These are phyloP conservation scores for Sporophila hypoxantha DNA, from an alignment of 2,113 vertebrate genomes.

Conservation along the genomic window DNA sequence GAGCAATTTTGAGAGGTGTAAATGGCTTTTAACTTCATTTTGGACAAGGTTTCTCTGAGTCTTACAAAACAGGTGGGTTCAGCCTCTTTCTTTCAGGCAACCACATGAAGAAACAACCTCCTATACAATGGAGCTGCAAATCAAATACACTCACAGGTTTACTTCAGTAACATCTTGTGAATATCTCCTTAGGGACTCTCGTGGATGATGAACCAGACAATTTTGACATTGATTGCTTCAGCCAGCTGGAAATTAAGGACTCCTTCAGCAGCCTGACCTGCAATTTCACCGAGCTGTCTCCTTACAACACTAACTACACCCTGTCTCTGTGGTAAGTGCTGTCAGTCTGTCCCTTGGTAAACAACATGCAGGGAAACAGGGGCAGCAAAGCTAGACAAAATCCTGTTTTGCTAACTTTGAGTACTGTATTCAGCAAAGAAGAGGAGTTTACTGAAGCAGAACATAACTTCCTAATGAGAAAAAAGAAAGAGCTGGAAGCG, in stretches of 20 bases:
- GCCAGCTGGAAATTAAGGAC: conserved; percentile 48
- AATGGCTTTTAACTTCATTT: background rate
- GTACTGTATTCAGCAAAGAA: background rate
- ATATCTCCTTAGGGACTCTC: conserved; percentile 45
- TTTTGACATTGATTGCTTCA: conserved; percentile 62
- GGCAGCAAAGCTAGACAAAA: background rate
- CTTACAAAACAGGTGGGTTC: background rate
- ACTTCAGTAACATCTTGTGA: background rate
- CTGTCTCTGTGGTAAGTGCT: conserved; percentile 65
- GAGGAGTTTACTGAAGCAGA: background rate
- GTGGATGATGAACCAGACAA: conserved; percentile 65
- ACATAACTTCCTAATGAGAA: background rate
- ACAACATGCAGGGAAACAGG: background rate
- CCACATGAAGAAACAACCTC: background rate
- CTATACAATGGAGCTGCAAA: background rate
- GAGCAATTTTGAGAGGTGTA: background rate
- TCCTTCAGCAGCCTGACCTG: conserved; percentile 61
- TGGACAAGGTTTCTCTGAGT: background rate
- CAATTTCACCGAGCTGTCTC: conserved; percentile 23
- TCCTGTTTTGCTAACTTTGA: background rate
- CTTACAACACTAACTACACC: conserved; percentile 44
- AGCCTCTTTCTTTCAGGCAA: background rate
- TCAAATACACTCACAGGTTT: background rate
- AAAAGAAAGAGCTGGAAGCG: background rate
- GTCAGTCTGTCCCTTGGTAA: background rate